A percentile compares a stretch with the other conserved stretches of the same genome.
Conservation (phyloP, 2,113 vertebrate species). For the Candoia aspera region DNA sequence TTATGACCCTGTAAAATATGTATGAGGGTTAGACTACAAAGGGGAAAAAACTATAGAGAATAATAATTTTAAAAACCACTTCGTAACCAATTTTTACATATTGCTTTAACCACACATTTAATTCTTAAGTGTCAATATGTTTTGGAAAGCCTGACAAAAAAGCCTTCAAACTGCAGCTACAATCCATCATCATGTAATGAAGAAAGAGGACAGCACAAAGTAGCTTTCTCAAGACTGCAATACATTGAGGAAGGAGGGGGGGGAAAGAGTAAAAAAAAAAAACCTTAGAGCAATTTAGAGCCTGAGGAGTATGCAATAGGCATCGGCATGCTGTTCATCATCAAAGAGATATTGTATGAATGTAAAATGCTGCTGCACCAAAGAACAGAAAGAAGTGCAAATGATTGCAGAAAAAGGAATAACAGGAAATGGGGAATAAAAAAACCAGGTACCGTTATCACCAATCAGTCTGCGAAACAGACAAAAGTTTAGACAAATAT, state of each 20-base stretch:
- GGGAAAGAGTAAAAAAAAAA: not conserved
- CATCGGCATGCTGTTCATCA: not conserved
- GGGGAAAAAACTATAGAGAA: not conserved
- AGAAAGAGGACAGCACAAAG: not conserved
- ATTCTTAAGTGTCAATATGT: not conserved
- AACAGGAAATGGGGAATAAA: not conserved
- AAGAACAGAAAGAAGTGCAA: not conserved
- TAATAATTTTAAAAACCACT: not conserved
- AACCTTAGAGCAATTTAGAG: not conserved
- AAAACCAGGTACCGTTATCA: not conserved
- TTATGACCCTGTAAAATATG: not conserved
- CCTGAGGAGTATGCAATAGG: not conserved
- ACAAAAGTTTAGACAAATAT: not conserved
- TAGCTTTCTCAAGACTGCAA: conserved; percentile 7
- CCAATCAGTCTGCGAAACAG: not conserved
- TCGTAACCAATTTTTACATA: not conserved
- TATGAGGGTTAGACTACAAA: not conserved
- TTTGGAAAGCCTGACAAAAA: not conserved
- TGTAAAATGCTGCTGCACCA: not conserved
- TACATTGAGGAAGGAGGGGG: not conserved
- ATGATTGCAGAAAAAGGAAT: not conserved
- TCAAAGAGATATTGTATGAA: not conserved
- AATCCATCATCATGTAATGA: not conserved
- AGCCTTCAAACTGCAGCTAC: conserved; percentile 1
- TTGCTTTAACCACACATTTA: not conserved